A percentile compares a stretch with the other conserved stretches of the same genome.
Conservation (phyloP, 2,888 invertebrate species). For the Apamea sordens region DNA sequence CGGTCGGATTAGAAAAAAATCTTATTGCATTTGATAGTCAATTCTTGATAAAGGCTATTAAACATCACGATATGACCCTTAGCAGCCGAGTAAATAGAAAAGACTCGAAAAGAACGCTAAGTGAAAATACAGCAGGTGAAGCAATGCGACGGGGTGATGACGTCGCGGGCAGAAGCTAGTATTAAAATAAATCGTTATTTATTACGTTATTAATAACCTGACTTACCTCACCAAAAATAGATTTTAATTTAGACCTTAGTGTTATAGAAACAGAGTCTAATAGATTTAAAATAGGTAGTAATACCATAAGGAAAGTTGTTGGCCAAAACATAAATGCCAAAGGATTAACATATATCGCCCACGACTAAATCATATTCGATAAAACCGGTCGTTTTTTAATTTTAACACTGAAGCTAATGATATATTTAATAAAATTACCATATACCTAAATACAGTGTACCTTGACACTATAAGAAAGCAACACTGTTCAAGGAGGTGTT, state of each 20-base stretch:
- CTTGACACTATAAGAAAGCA: constrained; percentile 29
- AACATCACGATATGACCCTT: too few species aligned
- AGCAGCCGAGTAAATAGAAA: too few species aligned
- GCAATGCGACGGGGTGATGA: too few species aligned
- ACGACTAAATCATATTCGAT: constrained; percentile 21
- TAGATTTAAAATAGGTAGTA: background rate
- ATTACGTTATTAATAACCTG: too few species aligned
- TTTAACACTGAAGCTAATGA: background rate
- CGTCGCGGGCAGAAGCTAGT: too few species aligned
- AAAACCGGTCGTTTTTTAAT: background rate
- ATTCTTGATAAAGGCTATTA: too few species aligned
- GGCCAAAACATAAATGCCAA: constrained; percentile 17
- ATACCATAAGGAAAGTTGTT: background rate
- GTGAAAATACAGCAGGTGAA: too few species aligned
- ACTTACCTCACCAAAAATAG: background rate
- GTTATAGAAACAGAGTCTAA: background rate
- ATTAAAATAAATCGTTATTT: background rate
- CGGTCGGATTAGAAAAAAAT: too few species aligned
- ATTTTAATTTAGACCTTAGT: background rate
- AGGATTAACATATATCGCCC: constrained; percentile 18
- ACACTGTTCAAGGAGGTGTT: constrained; percentile 34
- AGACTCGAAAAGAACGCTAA: too few species aligned
- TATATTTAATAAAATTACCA: background rate
- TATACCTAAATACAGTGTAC: constrained; percentile 16
- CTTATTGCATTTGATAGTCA: too few species aligned